These are phyloP conservation scores for Aphrocallistes beatrix DNA, from an alignment of 37 sponge, comb jelly and placozoan genomes.

Conservation along the genomic window DNA sequence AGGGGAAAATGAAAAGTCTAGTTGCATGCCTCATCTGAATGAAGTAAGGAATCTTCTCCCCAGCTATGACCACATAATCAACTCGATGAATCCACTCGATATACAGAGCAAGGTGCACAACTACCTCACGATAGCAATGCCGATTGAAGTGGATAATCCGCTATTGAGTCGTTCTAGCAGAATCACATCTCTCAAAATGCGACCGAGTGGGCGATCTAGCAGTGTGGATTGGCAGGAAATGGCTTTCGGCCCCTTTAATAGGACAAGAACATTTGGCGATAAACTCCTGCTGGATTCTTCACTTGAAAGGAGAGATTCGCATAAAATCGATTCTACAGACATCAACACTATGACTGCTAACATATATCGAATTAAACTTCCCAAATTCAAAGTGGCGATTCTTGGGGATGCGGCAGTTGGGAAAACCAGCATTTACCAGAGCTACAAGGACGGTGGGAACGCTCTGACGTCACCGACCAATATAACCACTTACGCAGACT, in stretches of 20 bases:
- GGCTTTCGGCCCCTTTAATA: too few relatives aligned
- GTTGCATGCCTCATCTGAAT: constrained; percentile 1
- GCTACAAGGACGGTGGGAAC: not conserved
- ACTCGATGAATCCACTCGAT: not conserved
- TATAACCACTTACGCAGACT: not conserved
- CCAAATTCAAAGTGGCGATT: not conserved
- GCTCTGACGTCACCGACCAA: not conserved
- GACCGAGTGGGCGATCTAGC: too few relatives aligned
- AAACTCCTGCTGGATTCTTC: too few relatives aligned
- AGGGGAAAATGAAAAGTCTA: not conserved
- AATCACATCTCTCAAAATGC: too few relatives aligned
- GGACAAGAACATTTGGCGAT: too few relatives aligned
- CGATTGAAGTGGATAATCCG: not conserved
- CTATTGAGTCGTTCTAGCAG: too few relatives aligned
- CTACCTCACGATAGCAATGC: not conserved
- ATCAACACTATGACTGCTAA: too few relatives aligned
- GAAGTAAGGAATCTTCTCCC: not conserved
- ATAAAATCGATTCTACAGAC: too few relatives aligned
- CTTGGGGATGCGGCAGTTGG: not conserved
- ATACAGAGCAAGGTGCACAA: not conserved
- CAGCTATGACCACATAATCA: not conserved
- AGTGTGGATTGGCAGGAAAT: too few relatives aligned
- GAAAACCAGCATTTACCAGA: not conserved
- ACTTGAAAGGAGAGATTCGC: too few relatives aligned
- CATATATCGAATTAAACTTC: too few relatives aligned